Conservation (phyloP, 2,888 invertebrate species). For the Acleris literana region DNA sequence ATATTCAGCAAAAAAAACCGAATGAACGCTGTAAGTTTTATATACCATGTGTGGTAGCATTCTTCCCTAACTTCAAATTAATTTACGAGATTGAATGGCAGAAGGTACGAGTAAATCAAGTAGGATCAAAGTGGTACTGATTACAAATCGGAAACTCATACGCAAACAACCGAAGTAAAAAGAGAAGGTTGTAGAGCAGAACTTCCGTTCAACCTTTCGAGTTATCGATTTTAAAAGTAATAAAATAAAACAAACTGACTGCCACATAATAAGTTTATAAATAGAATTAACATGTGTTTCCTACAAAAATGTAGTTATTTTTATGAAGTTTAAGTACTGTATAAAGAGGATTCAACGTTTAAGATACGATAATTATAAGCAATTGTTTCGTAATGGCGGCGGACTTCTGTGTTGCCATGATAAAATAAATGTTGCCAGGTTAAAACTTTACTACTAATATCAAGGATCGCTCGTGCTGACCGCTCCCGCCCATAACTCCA, state of each 20-base stretch:
- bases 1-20: too few species aligned
- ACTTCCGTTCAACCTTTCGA: conserved; percentile 1
- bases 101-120: too few species aligned
- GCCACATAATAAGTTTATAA: background rate
- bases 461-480: conserved; percentile 41
- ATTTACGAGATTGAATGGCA: too few species aligned
- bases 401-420: conserved; percentile 25
- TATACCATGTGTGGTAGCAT: too few species aligned
- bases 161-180: conserved; percentile 14
- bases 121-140: background rate
- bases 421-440: conserved; percentile 31
- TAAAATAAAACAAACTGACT: background rate
- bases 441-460: conserved; percentile 38
- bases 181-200: conserved; percentile 21
- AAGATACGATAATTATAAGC: conserved; percentile 29
- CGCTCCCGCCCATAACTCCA: conserved; percentile 58
- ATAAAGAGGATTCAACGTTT: conserved; percentile 20
- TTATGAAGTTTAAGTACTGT: conserved; percentile 12
- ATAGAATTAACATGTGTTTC: conserved; percentile 17
- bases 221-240: conserved; percentile 14
- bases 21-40: too few species aligned
- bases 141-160: conserved; percentile 11
- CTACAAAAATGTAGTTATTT: conserved; percentile 21
- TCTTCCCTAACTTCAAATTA: too few species aligned
- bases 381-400: conserved; percentile 31